These are phyloP conservation scores for Actinernus sp. DNA, from an alignment of 92 coral and sea anemone species.

Conservation along the genomic window DNA sequence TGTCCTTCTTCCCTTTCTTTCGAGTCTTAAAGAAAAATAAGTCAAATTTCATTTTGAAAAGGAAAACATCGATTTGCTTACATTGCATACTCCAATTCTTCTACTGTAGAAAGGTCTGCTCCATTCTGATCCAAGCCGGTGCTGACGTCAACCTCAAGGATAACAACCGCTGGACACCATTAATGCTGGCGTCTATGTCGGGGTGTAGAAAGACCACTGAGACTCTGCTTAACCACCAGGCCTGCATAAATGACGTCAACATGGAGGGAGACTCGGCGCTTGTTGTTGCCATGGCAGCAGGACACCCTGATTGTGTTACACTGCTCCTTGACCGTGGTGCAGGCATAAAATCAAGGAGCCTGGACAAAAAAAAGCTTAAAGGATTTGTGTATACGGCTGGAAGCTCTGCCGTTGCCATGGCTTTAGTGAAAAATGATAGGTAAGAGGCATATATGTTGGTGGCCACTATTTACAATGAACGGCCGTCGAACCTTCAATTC, in stretches of 20 bases:
- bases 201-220: conserved; percentile 48
- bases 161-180: conserved; percentile 71
- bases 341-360: background rate
- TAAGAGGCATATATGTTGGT: too few relatives aligned
- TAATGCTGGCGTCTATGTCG: conserved; percentile 70
- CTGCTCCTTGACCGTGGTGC: conserved; percentile 45
- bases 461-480: too few relatives aligned
- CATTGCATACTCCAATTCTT: too few relatives aligned
- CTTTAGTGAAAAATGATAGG: conserved; percentile 43
- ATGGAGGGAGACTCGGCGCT: conserved; percentile 44
- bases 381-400: conserved; percentile 34
- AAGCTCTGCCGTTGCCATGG: conserved; percentile 35
- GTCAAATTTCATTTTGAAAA: too few relatives aligned
- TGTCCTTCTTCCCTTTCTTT: too few relatives aligned
- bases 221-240: conserved; percentile 39
- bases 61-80: too few relatives aligned
- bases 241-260: conserved; percentile 26
- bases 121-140: conserved; percentile 51
- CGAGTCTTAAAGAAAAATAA: too few relatives aligned
- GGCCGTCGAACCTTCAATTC: too few relatives aligned
- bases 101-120: conserved; percentile 53
- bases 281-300: conserved; percentile 33
- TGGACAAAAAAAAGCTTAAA: background rate
- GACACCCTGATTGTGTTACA: conserved; percentile 22
- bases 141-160: conserved; percentile 61